Conservation (phyloP, 2,113 vertebrate species). For the Lophius piscatorius region DNA sequence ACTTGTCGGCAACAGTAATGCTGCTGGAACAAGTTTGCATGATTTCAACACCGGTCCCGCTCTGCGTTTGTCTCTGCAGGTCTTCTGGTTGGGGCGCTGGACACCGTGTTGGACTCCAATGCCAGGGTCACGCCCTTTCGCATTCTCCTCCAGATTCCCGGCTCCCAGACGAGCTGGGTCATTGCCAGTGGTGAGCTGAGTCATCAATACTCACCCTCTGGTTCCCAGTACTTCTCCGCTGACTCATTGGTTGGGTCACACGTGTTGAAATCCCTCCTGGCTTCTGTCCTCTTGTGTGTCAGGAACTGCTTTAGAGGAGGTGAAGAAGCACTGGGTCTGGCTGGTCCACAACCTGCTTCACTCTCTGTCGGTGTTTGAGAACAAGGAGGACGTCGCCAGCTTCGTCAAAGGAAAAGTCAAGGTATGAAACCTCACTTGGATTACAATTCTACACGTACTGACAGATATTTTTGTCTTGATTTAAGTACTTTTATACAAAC, state of each 20-base stretch:
- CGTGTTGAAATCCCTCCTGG: neutral
- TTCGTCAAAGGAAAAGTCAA: slow-evolving; percentile 97
- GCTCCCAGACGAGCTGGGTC: slow-evolving; percentile 93
- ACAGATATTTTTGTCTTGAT: too few species aligned
- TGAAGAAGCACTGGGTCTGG: slow-evolving; percentile 96
- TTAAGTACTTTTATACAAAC: too few species aligned
- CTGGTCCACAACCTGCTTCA: slow-evolving; percentile 92
- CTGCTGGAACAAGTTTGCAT: too few species aligned
- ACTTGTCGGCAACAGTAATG: too few species aligned
- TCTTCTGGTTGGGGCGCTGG: slow-evolving; percentile 94
- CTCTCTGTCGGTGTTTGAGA: slow-evolving; percentile 95
- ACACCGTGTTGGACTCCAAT: slow-evolving; percentile 92
- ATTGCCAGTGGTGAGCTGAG: slow-evolving; percentile 92
- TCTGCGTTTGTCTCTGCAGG: slow-evolving; percentile 72
- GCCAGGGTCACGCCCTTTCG: slow-evolving; percentile 92
- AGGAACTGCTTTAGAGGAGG: slow-evolving; percentile 92
- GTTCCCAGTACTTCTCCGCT: neutral
- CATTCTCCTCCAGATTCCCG: slow-evolving; percentile 94
- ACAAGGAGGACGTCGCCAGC: slow-evolving; percentile 92
- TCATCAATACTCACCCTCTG: too few species aligned
- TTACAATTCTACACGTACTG: neutral
- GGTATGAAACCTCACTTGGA: slow-evolving; percentile 69
- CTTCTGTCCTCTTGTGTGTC: slow-evolving; percentile 37
- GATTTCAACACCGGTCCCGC: too few species aligned
- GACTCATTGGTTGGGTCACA: neutral